Conservation (phyloP, 2,888 invertebrate genomes). For the Cantharis rufa region DNA sequence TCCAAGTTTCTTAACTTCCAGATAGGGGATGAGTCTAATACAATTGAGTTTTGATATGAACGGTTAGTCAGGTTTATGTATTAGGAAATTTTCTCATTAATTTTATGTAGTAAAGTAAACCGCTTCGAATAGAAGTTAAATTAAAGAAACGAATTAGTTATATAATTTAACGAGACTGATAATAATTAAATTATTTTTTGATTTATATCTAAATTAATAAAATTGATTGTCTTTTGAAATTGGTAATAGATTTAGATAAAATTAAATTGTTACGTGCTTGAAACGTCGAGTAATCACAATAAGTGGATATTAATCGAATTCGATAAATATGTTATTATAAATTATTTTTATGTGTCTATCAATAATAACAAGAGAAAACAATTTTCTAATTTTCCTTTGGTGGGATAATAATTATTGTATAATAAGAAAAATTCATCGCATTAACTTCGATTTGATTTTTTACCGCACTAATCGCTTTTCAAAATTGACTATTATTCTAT, state of each 20-base stretch:
- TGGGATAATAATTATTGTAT: not conserved
- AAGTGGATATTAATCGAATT: conserved; percentile 4
- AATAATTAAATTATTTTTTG: not conserved
- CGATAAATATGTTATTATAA: conserved; percentile 2
- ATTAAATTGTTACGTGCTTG: conserved; percentile 3
- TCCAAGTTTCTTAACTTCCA: conserved; percentile 51
- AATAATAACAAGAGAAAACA: not conserved
- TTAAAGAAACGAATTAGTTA: not conserved
- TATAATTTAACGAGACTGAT: not conserved
- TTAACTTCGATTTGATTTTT: not conserved
- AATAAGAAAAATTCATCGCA: not conserved
- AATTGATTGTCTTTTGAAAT: conserved; percentile 3
- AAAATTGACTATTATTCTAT: not conserved
- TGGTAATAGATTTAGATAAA: conserved; percentile 5
- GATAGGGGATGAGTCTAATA: conserved; percentile 52
- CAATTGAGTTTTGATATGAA: conserved; percentile 51
- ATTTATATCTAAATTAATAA: conserved; percentile 5
- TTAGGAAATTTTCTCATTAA: conserved; percentile 22
- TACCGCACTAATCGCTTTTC: not conserved
- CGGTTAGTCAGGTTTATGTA: conserved; percentile 34
- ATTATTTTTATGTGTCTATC: conserved; percentile 2
- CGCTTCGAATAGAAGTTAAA: not conserved
- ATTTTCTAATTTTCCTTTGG: not conserved
- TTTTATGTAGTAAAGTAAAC: not conserved
- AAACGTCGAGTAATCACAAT: not conserved